Evolutionary conservation across 2,113 vertebrate species (phyloP), one percentile per base, ranked within the genome.

Genomic region (Alces alces): DNA sequence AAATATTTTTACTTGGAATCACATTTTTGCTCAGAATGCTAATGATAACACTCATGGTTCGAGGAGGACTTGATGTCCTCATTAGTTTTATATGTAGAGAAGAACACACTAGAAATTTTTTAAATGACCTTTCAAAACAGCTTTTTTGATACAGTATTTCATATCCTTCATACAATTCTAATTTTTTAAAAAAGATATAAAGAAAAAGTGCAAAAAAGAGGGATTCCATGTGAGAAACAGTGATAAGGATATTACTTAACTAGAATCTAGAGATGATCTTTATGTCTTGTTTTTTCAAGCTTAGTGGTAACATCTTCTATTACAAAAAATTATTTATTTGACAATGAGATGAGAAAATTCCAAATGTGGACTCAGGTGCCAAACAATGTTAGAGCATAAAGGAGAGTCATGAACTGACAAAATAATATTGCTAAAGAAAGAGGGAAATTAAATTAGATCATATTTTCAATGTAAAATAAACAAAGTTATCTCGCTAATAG

Each of bases 1-100:
- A 84, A 96, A 88, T 47, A 80, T 85, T 95, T 97, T 97, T 91
- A 25, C 64, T 84, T 84, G 50, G 50, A 96, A 95, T 92, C 25
- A 23, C 21, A 86, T 93, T 96, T 57, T 50, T 76, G 10, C 19
- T 95, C 58, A 50, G 7, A 78, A 6, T 66, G 14, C 58, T 61
- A 55, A 88, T 47, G 28, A 73, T 73, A 73, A 39, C 0, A 1
- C 16, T 28, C 33, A 28, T 76, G 33, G 61, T 87, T 95, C 54
- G 92, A 92, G 27, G 36, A 66, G 80, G 52, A 64, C 36, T 88
- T 80, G 36, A 83, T 84, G 60, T 89, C 84, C 23, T 78, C 30
- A 23, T 96, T 91, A 85, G 57, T 57, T 52, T 25, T 88, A 1
- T 61, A 73, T 61, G 17, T 45, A 47, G 82, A 84, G 36, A 61